A percentile compares a stretch with the other conserved stretches of the same genome.
Conservation (phyloP, 2,888 invertebrate genomes). For the Bugula neritina region DNA sequence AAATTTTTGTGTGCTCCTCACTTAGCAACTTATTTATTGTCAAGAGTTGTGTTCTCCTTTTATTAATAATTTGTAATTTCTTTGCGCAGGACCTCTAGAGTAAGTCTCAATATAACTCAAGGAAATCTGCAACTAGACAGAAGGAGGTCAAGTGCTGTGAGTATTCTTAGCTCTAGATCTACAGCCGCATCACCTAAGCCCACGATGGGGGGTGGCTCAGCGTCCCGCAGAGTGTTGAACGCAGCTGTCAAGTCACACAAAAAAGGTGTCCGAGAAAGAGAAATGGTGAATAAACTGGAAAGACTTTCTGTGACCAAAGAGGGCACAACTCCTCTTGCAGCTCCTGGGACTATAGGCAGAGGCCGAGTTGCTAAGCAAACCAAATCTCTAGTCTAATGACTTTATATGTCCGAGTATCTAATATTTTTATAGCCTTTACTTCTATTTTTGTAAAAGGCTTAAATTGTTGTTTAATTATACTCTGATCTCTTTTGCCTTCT, state of each 20-base stretch:
- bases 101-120: neutral
- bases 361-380: no score
- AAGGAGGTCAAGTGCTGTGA: neutral
- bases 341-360: neutral
- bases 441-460: no score
- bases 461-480: no score
- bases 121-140: neutral
- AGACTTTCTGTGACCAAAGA: neutral
- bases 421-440: no score
- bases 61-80: no score
- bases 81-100: constrained; percentile 8
- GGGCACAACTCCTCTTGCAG: neutral
- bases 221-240: neutral
- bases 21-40: no score
- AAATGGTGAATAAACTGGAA: neutral
- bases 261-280: neutral
- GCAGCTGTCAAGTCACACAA: neutral
- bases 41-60: no score
- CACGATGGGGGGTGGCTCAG: neutral
- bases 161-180: neutral
- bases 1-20: no score
- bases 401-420: no score
- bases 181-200: neutral
- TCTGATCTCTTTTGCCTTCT: no score
- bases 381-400: no score